Conservation (phyloP, 2,797 vertebrate genomes). For the Galago senegalensis region DNA sequence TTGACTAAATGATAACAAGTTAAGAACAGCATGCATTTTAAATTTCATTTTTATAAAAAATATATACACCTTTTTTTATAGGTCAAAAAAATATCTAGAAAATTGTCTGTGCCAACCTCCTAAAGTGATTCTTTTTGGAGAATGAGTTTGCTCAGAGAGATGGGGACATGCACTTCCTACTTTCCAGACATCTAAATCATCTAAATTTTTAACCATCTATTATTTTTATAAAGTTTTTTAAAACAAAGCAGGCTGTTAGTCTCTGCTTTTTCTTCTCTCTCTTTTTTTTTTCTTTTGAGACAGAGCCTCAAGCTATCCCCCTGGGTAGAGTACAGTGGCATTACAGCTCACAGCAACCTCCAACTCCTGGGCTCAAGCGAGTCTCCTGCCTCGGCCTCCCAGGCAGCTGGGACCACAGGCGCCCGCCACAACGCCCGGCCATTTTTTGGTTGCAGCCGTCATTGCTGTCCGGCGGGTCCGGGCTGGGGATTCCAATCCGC, state of each 20-base stretch:
- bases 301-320: no score
- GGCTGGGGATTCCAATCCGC: no score
- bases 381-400: no score
- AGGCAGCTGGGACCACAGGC: no score
- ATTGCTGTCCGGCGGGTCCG: no score
- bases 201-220: background rate
- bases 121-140: background rate
- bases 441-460: no score
- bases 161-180: background rate
- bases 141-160: background rate
- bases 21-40: background rate
- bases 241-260: background rate
- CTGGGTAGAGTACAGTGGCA: no score
- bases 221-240: slow-evolving; percentile 35
- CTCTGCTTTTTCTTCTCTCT: slow-evolving; percentile 20
- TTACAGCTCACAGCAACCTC: no score
- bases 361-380: no score
- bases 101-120: background rate
- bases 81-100: slow-evolving; percentile 28
- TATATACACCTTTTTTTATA: background rate
- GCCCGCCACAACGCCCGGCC: no score
- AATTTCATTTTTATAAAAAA: background rate
- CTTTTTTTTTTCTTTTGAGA: no score
- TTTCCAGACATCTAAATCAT: background rate
- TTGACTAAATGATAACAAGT: background rate